Percentiles rank a stretch among this genome's conserved stretches.
Conservation (phyloP, 2,797 vertebrate species). For the Aphelocoma californica region DNA sequence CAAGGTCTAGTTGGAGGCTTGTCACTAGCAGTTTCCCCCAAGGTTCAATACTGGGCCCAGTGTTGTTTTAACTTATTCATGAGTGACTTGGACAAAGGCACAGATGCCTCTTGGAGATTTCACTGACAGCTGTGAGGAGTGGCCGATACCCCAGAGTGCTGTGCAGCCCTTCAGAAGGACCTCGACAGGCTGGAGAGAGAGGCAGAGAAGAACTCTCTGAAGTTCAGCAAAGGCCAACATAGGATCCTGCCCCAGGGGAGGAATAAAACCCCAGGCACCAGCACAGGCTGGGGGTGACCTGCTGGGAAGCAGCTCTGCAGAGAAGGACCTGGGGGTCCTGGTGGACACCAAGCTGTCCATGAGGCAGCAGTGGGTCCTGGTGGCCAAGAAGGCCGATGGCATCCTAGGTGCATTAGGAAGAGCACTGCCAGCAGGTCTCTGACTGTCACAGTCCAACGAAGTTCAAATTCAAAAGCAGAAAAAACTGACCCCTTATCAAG, state of each 20-base stretch:
- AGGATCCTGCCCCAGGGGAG: neutral
- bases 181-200: accelerated
- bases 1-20: accelerated
- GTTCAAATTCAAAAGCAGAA: neutral
- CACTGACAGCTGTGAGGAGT: neutral
- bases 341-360: neutral
- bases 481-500: neutral
- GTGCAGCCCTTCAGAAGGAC: neutral
- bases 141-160: accelerated
- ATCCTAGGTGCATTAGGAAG: neutral
- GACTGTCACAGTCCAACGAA: neutral
- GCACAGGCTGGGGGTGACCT: accelerated
- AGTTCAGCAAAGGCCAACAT: neutral
- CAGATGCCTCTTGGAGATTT: neutral
- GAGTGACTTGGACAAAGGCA: neutral
- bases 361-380: neutral
- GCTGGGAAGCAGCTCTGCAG: neutral
- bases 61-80: neutral
- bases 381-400: neutral
- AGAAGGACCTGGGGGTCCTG: neutral
- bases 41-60: neutral
- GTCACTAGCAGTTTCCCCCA: neutral
- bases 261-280: neutral
- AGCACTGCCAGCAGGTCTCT: neutral
- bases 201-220: neutral